Evolutionary conservation across 2,113 vertebrate species (phyloP), one percentile per base, ranked within the genome.

Genomic region (Ptyas mucosa): DNA sequence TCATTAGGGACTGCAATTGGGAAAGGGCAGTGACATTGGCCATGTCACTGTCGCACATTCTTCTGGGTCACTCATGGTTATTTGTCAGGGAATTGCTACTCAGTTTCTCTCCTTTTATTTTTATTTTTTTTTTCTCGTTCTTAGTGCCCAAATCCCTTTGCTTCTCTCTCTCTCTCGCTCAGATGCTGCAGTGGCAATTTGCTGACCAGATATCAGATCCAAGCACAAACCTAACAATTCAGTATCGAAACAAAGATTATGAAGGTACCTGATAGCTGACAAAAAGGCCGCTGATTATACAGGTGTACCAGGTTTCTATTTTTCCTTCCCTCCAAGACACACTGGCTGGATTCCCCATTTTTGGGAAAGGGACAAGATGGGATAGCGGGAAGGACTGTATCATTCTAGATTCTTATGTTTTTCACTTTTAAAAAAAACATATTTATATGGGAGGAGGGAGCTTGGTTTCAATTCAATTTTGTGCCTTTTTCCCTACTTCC

Each of bases 1-100:
- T 93, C 95, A 93, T 95, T 95, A 96, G 85, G 91, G 87, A 61
- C 93, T 89, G 92, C 61, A 89, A 64, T 58, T 92, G 20, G 92
- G 57, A 87, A 94, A 95, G 93, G 4, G 29, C 92, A 93, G 89
- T 24, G 53, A 6, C 26, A 43, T 87, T 95, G 6, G 43, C 94
- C 91, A 0, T 46, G 18, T 92, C 95, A 86, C 29, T 89, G 93
- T 58, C 81, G 89, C 34, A 39, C 18, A 21, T 89, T 51, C 43
- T 85, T 61, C 23, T 58, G 92, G 87, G 94, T 57, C 94, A 93
- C 90, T 55, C 90, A 12, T 58, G 0, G 52, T 52, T 93, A 92
- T 93, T 93, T 90, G 87, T 85, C 92, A 39, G 93, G 55, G 26
- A 8, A 92, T 34, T 89, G 89, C 26, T 89, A 18, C 89, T 94